phyloP scores from a whole-genome alignment of 2,113 vertebrate genomes.

The Pterocles gutturalis region DNA sequence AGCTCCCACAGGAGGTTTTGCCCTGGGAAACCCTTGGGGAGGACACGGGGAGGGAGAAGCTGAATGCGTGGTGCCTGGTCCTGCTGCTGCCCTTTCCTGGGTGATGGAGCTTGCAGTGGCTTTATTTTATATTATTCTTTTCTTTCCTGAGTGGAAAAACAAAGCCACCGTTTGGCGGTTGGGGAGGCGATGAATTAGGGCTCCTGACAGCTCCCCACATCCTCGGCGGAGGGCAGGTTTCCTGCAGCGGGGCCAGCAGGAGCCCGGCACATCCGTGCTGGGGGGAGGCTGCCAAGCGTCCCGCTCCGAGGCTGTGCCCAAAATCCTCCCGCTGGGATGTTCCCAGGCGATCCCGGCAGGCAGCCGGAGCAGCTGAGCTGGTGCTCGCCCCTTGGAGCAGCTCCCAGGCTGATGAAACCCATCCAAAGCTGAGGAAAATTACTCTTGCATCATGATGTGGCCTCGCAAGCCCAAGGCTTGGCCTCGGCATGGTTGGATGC shows the following conservation, averaged over 20 bases:
- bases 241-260: not conserved
- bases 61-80: rapidly evolving
- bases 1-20: not conserved
- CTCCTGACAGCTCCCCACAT: not conserved
- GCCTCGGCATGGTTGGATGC: not conserved
- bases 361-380: rapidly evolving
- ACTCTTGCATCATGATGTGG: rapidly evolving
- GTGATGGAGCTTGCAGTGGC: not conserved
- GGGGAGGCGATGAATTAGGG: not conserved
- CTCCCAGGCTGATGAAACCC: not conserved
- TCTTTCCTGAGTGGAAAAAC: not conserved
- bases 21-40: not conserved
- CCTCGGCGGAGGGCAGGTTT: not conserved
- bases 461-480: rapidly evolving
- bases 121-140: too few relatives aligned
- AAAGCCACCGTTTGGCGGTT: not conserved
- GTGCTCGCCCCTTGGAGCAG: rapidly evolving
- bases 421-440: not conserved
- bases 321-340: not conserved
- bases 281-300: not conserved
- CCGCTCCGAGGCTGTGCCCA: not conserved
- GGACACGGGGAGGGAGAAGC: not conserved
- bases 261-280: rapidly evolving
- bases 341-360: not conserved
- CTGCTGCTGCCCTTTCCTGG: not conserved